Conservation (phyloP, 2,797 vertebrate species). For the Tadarida brasiliensis region DNA sequence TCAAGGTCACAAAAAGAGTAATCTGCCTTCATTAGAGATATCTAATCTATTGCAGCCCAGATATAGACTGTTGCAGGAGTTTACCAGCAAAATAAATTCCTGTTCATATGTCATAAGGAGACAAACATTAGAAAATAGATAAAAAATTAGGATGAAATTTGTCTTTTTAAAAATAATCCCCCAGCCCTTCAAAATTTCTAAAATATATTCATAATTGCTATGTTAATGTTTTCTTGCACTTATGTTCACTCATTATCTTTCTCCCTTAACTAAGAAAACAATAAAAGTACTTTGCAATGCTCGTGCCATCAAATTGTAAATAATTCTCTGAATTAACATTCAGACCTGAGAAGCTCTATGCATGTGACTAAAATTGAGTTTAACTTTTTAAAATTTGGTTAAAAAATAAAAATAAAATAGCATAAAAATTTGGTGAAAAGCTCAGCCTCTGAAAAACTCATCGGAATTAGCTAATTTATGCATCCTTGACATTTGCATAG, state of each 20-base stretch:
- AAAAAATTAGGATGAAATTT: neutral
- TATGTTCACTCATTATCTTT: neutral
- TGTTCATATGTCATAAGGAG: neutral
- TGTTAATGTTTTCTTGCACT: neutral
- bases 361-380: neutral
- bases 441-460: neutral
- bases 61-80: neutral
- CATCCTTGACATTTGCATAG: neutral
- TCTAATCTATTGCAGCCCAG: neutral
- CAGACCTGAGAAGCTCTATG: neutral
- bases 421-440: neutral
- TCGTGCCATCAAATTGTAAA: neutral
- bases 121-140: neutral
- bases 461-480: neutral
- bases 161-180: neutral
- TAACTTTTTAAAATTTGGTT: neutral
- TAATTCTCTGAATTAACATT: neutral
- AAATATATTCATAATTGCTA: neutral
- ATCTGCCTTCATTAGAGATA: slow-evolving; percentile 79
- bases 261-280: neutral
- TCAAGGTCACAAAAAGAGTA: slow-evolving; percentile 83
- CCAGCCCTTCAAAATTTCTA: neutral
- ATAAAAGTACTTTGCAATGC: neutral
- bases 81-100: slow-evolving; percentile 41
- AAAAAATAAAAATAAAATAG: neutral